These are phyloP conservation scores for Atrina japonica DNA, from an alignment of 2,888 invertebrate species.

Conservation along the genomic window DNA sequence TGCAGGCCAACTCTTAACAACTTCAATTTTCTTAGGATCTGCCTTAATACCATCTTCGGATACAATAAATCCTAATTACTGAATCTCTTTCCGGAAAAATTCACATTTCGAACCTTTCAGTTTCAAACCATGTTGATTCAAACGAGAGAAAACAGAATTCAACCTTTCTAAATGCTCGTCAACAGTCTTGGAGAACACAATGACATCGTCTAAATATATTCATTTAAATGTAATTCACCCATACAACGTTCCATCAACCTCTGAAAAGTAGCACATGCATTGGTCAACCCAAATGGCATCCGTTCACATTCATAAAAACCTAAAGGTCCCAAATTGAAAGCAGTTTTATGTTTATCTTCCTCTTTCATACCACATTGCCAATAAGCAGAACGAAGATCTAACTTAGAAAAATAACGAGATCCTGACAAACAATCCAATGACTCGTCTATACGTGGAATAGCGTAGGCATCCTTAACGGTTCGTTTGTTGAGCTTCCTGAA, in stretches of 20 bases:
- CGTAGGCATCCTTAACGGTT: constrained; percentile 33
- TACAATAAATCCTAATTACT: constrained; percentile 41
- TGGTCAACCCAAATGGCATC: constrained; percentile 63
- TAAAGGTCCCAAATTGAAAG: constrained; percentile 40
- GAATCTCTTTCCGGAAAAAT: constrained; percentile 30
- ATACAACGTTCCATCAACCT: constrained; percentile 45
- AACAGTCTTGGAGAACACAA: constrained; percentile 32
- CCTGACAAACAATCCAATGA: constrained; percentile 34
- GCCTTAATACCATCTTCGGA: too few species aligned
- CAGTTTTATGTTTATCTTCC: constrained; percentile 37
- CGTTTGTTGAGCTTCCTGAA: constrained; percentile 16
- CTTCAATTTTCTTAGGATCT: too few species aligned
- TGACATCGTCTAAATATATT: constrained; percentile 24
- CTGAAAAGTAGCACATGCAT: constrained; percentile 63
- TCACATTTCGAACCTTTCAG: constrained; percentile 43
- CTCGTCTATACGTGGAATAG: constrained; percentile 10
- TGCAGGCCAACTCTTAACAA: constrained; percentile 29
- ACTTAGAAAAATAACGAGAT: constrained; percentile 24
- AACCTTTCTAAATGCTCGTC: constrained; percentile 28
- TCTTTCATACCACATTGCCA: constrained; percentile 39
- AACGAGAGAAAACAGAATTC: constrained; percentile 31
- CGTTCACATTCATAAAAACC: constrained; percentile 59
- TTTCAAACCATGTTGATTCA: constrained; percentile 31
- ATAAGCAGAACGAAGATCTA: constrained; percentile 36
- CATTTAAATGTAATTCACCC: constrained; percentile 36